Evolutionary conservation across 2,888 invertebrate genomes (phyloP).

Genomic region (Papilio elwesi): DNA sequence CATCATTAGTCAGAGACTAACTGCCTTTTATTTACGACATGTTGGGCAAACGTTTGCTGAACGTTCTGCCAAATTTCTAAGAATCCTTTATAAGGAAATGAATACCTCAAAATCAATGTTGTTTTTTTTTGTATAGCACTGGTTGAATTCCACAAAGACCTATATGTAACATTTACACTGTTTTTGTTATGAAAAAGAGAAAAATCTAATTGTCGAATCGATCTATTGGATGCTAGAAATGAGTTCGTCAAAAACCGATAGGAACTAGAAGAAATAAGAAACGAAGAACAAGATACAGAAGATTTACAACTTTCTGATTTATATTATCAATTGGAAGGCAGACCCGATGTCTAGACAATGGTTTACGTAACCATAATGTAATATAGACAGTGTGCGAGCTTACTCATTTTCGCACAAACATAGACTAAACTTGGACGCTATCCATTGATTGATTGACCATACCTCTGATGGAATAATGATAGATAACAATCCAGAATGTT

Average conservation of each 20-base stretch:
- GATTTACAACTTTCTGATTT: not conserved
- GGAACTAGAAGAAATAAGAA: not conserved
- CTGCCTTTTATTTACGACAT: slow-evolving; percentile 30
- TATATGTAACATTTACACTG: no score
- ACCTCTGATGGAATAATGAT: slow-evolving; percentile 1
- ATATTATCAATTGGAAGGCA: not conserved
- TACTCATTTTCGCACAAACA: slow-evolving; percentile 21
- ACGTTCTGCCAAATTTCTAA: slow-evolving; percentile 19
- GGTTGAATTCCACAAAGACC: no score
- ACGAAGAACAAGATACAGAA: not conserved
- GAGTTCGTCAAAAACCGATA: no score
- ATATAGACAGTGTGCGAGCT: not conserved
- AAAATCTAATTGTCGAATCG: no score
- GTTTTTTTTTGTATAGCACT: not conserved
- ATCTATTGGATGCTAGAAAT: no score
- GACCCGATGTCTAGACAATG: slow-evolving; percentile 2
- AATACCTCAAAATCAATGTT: not conserved
- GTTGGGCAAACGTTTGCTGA: slow-evolving; percentile 28
- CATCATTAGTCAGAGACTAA: slow-evolving; percentile 42
- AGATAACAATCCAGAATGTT: slow-evolving; percentile 10
- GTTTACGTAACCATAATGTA: not conserved
- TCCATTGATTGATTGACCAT: slow-evolving; percentile 14
- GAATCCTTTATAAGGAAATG: slow-evolving; percentile 14
- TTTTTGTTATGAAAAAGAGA: no score
- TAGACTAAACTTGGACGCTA: slow-evolving; percentile 8